phyloP scores from a whole-genome alignment of 2,888 invertebrate species.

The Phania funesta region DNA sequence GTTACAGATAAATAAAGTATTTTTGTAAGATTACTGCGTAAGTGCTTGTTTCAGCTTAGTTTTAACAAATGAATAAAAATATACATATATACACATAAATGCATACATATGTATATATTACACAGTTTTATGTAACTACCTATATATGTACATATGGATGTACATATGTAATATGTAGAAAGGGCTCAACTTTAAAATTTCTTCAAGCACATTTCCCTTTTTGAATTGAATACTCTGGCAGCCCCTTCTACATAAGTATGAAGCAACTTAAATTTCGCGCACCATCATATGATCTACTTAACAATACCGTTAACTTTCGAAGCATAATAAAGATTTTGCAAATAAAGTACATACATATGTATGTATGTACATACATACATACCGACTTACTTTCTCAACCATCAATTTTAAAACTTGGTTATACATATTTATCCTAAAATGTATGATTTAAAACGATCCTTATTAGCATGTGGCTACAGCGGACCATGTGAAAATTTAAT shows the following conservation, averaged over 20 bases:
- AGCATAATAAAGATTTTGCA: not conserved
- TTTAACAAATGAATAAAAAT: not conserved
- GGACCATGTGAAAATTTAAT: slow-evolving; percentile 56
- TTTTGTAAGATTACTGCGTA: not conserved
- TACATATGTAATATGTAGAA: no score
- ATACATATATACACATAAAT: no score
- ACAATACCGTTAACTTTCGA: slow-evolving; percentile 36
- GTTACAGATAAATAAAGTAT: slow-evolving; percentile 28
- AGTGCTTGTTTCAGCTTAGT: not conserved
- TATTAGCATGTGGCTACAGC: slow-evolving; percentile 47
- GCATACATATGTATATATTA: not conserved
- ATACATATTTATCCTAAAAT: slow-evolving; percentile 1
- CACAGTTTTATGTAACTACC: not conserved
- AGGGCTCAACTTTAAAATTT: no score
- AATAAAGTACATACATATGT: no score
- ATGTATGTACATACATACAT: no score
- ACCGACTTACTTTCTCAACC: not conserved
- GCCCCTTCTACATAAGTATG: not conserved
- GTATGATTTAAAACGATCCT: slow-evolving; percentile 34
- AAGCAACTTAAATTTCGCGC: no score
- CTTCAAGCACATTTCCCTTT: no score
- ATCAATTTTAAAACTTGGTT: not conserved
- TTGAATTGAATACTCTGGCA: not conserved
- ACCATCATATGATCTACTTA: no score
- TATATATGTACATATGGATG: no score